phyloP scores from a whole-genome alignment of 2,797 vertebrate species.

The Anabacerthia variegaticeps region DNA sequence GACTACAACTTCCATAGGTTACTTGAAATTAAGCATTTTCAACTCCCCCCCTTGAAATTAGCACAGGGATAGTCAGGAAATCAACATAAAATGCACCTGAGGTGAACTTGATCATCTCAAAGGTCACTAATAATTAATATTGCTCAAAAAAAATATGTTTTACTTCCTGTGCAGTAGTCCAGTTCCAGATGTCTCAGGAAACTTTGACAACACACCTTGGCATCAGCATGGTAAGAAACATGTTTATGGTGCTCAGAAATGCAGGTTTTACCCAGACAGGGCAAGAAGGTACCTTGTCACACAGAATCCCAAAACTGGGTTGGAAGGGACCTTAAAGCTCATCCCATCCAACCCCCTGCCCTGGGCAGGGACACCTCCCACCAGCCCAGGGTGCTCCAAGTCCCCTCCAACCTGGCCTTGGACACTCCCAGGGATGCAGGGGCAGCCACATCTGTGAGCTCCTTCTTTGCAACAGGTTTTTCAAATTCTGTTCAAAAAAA shows the following conservation, averaged over 20 bases:
- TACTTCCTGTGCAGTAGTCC: neutral
- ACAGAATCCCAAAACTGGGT: neutral
- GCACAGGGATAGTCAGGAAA: neutral
- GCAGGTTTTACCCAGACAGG: neutral
- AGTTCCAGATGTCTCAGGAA: neutral
- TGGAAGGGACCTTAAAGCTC: neutral
- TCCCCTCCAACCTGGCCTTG: neutral
- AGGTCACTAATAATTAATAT: neutral
- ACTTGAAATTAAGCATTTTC: neutral
- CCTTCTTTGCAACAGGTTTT: neutral
- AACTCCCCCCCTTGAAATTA: neutral
- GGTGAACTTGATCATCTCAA: neutral
- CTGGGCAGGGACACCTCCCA: neutral
- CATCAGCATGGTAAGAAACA: rapidly evolving
- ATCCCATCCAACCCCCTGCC: neutral
- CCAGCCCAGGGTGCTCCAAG: neutral
- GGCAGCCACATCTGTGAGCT: neutral
- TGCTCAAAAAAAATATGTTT: neutral
- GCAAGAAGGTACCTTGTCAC: neutral
- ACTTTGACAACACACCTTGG: neutral
- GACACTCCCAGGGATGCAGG: neutral
- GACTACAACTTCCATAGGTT: neutral
- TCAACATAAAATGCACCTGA: neutral
- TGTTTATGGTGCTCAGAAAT: rapidly evolving
- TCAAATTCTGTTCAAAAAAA: neutral